Evolutionary conservation across 2,113 vertebrate genomes (phyloP).

Genomic region (Macquaria australasica): DNA sequence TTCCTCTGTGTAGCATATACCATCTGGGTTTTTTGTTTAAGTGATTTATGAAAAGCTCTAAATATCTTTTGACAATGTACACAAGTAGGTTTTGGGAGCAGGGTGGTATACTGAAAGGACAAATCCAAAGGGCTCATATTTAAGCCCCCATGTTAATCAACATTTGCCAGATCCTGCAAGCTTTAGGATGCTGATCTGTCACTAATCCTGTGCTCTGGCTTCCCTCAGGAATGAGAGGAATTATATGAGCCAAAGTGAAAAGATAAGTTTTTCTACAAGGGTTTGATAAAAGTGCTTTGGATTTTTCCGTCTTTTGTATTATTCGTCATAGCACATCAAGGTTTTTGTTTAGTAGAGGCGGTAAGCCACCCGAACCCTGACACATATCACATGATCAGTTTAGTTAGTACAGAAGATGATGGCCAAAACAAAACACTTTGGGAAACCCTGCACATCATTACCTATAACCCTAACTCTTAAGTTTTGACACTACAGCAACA

Average conservation of each 20-base stretch:
- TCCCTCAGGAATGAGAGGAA: constrained; percentile 19
- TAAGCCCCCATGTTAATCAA: constrained; percentile 50
- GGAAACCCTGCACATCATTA: neutral
- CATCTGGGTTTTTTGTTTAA: neutral
- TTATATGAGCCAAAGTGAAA: neutral
- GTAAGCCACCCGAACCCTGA: neutral
- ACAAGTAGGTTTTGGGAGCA: constrained; percentile 28
- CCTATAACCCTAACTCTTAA: neutral
- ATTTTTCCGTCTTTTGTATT: neutral
- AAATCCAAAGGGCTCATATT: constrained; percentile 40
- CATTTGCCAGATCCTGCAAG: constrained; percentile 41
- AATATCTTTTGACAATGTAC: constrained; percentile 27
- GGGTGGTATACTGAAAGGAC: constrained; percentile 6
- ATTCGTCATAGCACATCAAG: constrained; percentile 2
- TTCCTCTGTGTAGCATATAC: neutral
- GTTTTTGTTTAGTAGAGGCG: neutral
- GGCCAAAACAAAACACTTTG: neutral
- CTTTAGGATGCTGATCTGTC: constrained; percentile 41
- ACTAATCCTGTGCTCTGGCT: constrained; percentile 49
- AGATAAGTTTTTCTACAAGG: constrained; percentile 6
- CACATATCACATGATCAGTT: neutral
- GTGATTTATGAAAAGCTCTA: constrained; percentile 30
- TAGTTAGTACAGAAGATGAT: neutral
- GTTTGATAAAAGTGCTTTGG: constrained; percentile 4
- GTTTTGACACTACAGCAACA: neutral